Conservation (phyloP, 2,113 vertebrate species). For the Spheniscus mendiculus region DNA sequence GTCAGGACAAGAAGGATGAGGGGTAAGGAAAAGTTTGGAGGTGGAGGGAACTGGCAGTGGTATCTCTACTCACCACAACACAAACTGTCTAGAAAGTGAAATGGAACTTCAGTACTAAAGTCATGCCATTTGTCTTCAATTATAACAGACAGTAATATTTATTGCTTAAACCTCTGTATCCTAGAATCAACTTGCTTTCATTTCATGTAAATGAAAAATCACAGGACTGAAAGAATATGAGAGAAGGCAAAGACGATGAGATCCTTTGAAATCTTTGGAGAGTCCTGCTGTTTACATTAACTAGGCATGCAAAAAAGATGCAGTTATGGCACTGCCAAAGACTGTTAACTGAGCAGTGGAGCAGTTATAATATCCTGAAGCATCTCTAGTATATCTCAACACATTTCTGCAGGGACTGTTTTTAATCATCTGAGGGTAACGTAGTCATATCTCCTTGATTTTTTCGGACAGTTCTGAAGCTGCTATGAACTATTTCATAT, state of each 20-base stretch:
- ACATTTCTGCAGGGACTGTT: background rate
- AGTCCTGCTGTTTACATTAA: background rate
- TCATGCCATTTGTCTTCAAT: background rate
- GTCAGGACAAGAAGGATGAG: background rate
- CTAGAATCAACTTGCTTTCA: background rate
- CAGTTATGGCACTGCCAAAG: background rate
- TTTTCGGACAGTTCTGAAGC: background rate
- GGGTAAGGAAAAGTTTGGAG: background rate
- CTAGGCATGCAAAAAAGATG: background rate
- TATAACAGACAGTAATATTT: background rate
- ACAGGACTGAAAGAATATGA: background rate
- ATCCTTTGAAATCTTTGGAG: background rate
- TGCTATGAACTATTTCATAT: background rate
- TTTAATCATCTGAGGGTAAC: background rate
- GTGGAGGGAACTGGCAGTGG: fast-evolving
- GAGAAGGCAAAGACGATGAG: background rate
- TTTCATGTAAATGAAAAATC: background rate
- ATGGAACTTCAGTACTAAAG: background rate
- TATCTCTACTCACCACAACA: background rate
- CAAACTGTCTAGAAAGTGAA: background rate
- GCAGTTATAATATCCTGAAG: background rate
- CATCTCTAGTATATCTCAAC: background rate
- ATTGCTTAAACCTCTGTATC: background rate
- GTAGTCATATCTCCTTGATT: background rate
- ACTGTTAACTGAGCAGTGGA: background rate